These are phyloP conservation scores for Pseudococcus longispinus DNA, from an alignment of 2,888 invertebrate genomes.

Conservation along the genomic window DNA sequence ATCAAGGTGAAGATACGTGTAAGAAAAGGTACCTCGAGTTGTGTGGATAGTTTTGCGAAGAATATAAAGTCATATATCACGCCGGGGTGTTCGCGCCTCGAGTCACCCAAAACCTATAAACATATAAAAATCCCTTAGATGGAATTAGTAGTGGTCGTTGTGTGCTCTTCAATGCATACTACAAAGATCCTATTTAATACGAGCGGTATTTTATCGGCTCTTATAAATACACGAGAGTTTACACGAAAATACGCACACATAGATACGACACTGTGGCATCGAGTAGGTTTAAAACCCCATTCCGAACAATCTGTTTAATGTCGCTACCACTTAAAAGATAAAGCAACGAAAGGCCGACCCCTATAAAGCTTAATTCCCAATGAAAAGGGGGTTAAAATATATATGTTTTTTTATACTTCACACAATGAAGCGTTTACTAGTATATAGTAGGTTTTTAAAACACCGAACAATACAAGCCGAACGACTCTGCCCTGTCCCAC, in stretches of 20 bases:
- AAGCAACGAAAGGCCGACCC: conserved; percentile 43
- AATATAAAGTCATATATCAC: not conserved
- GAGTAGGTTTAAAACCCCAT: conserved; percentile 27
- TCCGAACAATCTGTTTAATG: conserved; percentile 54
- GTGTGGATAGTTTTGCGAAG: not conserved
- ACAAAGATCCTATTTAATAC: not conserved
- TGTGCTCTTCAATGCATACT: not conserved
- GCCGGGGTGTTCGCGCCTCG: not conserved
- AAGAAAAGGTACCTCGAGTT: not conserved
- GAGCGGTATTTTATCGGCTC: not conserved
- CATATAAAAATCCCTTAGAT: not conserved
- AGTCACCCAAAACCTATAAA: not conserved
- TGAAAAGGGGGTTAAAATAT: conserved; percentile 45
- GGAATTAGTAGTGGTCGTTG: not conserved
- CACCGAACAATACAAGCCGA: not conserved
- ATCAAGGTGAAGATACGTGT: not conserved
- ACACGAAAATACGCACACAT: not conserved
- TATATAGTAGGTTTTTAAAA: not conserved
- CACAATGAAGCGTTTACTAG: conserved; percentile 18
- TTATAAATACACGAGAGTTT: not conserved
- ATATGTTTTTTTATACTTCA: conserved; percentile 28
- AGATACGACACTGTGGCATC: not conserved
- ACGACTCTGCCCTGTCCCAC: not conserved
- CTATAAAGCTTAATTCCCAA: conserved; percentile 48
- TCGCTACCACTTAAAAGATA: conserved; percentile 55